A percentile compares a stretch with the other conserved stretches of the same genome.
Evolutionary conservation across 1,140 invertebrate species (phyloP).

Genomic region (Heterodera carotae): DNA sequence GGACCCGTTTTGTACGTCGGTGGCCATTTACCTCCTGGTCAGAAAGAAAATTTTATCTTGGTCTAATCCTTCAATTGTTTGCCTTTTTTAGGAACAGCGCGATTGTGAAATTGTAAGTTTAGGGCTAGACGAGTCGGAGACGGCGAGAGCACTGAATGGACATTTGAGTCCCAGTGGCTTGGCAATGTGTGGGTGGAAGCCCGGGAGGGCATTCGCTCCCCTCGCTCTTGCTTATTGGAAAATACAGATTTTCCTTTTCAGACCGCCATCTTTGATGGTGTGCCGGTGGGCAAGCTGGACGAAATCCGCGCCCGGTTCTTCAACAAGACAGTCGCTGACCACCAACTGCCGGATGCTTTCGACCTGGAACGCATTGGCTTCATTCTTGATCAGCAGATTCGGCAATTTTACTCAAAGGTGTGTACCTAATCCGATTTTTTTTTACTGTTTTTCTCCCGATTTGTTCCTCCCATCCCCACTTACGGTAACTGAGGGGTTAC

Average conservation of each 20-base stretch:
- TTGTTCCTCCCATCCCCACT: too few relatives aligned
- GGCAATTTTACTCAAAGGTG: constrained; percentile 69
- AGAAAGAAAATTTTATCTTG: not conserved
- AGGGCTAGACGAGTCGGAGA: too few relatives aligned
- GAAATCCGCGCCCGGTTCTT: constrained; percentile 69
- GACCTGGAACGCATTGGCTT: constrained; percentile 77
- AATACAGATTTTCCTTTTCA: too few relatives aligned
- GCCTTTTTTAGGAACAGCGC: not conserved
- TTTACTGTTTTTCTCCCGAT: constrained; percentile 4
- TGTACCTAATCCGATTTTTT: constrained; percentile 17
- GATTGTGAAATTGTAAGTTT: constrained; percentile 70
- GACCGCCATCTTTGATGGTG: constrained; percentile 76
- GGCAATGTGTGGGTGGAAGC: too few relatives aligned
- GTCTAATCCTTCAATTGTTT: not conserved
- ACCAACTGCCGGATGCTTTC: constrained; percentile 69
- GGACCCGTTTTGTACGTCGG: constrained; percentile 79
- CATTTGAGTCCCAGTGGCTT: too few relatives aligned
- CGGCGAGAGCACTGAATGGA: too few relatives aligned
- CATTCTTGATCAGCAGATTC: constrained; percentile 75
- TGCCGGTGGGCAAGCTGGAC: constrained; percentile 74
- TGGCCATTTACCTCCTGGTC: constrained; percentile 67
- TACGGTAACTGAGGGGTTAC: too few relatives aligned
- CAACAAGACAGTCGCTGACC: constrained; percentile 45
- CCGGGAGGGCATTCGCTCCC: too few relatives aligned
- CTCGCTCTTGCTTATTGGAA: too few relatives aligned